Base-by-base conservation (phyloP, 2,888 invertebrate genomes). In the Subacronicta megacephala region DNA sequence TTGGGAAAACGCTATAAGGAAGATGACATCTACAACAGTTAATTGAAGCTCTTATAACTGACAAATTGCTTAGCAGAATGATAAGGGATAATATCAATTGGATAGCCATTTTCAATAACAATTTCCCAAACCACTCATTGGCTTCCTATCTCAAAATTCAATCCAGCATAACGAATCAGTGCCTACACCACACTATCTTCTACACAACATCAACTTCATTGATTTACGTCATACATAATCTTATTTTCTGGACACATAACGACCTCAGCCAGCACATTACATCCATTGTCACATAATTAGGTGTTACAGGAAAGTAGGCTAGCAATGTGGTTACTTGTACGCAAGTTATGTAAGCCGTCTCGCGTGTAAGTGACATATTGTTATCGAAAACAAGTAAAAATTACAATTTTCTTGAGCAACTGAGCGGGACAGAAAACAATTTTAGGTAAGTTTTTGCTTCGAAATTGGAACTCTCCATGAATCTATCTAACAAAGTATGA, bases 211-310 rank as follows among this genome's bases (percentile, higher is more conserved):
- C 42, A 65, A 49, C 57, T 44, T 56, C 45, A 62, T 71, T 49
- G 55, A 53, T 62, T 72, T 75, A 62, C 72, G 57, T 66, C 62
- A 75, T 42, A 35, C 36, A 26, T 56, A 50, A 57, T 58, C 41
- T 59, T 45, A 57, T 72, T 70, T 64, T 69, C 56, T 63, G 36
- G 63, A 68, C 53, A 51, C 51, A 61, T 71, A 64, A 64, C 53
- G 43, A 62, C 45, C 45, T 64, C 47, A 37, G 13, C 45, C 45
- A 51, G 49, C 52, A 23, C 49, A 67, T 63, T 63, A 63, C 44
- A 13, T 70, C 64, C 62, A 80, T 83, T 85, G 84, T 85, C 81
- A 78, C 75, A 81, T 78, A 83, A 85, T 84, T 84, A 77, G 79
- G 78, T 74, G 60, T 57, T 65, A 59, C 64, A 56, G 70, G 82